Base-by-base conservation (phyloP, 2,113 vertebrate species). In the Orientallactaga bullata region DNA sequence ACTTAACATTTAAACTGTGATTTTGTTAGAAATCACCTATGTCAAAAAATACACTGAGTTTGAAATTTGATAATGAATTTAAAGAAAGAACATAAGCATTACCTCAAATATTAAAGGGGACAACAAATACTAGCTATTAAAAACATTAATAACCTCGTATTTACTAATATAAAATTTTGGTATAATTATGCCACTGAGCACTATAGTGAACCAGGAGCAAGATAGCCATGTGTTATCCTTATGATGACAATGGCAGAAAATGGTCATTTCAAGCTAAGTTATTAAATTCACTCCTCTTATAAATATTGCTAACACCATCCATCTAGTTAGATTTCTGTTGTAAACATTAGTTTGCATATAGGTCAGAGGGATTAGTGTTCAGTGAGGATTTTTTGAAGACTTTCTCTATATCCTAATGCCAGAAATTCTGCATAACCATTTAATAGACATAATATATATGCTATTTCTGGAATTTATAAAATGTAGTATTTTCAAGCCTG, bases 311-410 rank as follows among this genome's bases (percentile, higher is more conserved):
- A 61, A 61, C 3, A 58, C 26, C 13, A 61, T 60, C 8, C 7
- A 87, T 94, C 76, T 87, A 66, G 37, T 74, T 26, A 84, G 47
- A 0, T 76, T 92, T 93, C 55, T 60, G 16, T 60, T 93, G 30
- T 65, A 88, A 93, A 60, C 73, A 35, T 42, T 26, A 93, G 10
- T 76, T 91, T 11, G 2, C 21, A 68, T 2, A 32, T 18, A 61
- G 28, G 12, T 74, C 24, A 16, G 69, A 82, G 28, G 51, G 90
- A 88, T 26, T 69, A 39, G 1, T 47, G 1, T 81, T 61, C 61
- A 42, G 7, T 3, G 13, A 78, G 42, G 12, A 68, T 68, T 82
- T 47, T 18, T 47, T 28, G 21, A 66, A 81, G 73, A 2, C 18
- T 74, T 47, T 91, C 30, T 20, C 51, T 58, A 3, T 5, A 91